Evolutionary conservation across 2,888 invertebrate genomes (phyloP).

Genomic region (Pterobdella sp.): DNA sequence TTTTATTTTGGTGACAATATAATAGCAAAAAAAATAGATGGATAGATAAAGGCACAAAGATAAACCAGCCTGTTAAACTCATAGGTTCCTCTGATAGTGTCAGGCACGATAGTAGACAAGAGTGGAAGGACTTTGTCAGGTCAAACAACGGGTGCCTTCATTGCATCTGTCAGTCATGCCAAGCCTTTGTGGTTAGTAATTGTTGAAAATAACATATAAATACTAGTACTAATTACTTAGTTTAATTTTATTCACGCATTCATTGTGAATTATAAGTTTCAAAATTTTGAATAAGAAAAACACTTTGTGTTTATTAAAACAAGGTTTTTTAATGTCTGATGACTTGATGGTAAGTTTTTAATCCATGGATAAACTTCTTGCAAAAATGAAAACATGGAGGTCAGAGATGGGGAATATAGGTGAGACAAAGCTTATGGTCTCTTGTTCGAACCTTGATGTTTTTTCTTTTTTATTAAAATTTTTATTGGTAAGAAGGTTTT

Average conservation of each 20-base stretch:
- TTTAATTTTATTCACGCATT: too few species aligned
- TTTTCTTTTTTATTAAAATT: too few species aligned
- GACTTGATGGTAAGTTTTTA: neutral
- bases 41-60: too few species aligned
- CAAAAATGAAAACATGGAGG: neutral
- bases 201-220: neutral
- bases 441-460: too few species aligned
- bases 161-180: conserved; percentile 55
- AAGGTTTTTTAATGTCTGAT: neutral
- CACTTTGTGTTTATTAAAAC: neutral
- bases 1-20: too few species aligned
- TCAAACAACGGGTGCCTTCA: conserved; percentile 58
- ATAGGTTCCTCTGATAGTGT: neutral
- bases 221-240: neutral
- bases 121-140: conserved; percentile 59
- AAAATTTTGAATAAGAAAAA: neutral
- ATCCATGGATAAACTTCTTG: neutral
- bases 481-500: too few species aligned
- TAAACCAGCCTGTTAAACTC: neutral
- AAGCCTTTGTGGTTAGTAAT: conserved; percentile 53
- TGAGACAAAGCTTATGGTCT: too few species aligned
- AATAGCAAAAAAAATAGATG: too few species aligned
- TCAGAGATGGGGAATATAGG: too few species aligned
- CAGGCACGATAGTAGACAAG: conserved; percentile 58
- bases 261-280: too few species aligned